Base-by-base conservation (phyloP, 2,888 invertebrate species). In the Ormyrus thymus region DNA sequence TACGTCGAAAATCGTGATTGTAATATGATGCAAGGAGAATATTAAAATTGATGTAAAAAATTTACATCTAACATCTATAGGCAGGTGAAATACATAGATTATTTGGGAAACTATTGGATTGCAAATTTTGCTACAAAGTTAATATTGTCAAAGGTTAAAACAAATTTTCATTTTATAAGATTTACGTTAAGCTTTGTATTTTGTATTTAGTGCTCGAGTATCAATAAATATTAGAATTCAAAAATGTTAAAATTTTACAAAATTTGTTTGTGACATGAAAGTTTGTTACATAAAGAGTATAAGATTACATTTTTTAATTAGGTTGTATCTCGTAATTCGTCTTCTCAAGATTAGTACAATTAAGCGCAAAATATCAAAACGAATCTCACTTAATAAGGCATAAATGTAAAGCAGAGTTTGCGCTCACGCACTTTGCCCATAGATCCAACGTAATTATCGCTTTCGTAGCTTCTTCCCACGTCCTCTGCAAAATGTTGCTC, bases 401-500 rank as follows among this genome's bases (percentile, higher is more conserved):
- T 58, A 9, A 50, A 65, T 74, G n/a, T 75, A 65, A 75, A 61
- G 13, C 75, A 75, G 53, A 55, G 7, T 15, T 66, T 68, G 61
- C 0, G 58, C 51, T 15, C 45, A 53, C 6, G 46, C 50, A 53
- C 46, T 8, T 51, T 29, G 59, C 11, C 45, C 43, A 43, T 13
- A 53, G 58, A 53, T 72, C 62, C 62, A 13, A 45, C 15, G 15
- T 64, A 64, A 72, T 72, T 68, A 65, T 68, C 53, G 29, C 61
- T 75, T 61, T 74, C 68, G 56, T 50, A 59, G 61, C 13, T 68
- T 68, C 68, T 75, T 75, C 68, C 68, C 68, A 75, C 68, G 68
- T 75, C 61, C 46, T 61, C 53, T 8, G n/a, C 45, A 4, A 15
- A 9, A 48, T 7, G 7, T 7, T 11, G n/a, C 11, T 68, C 61